A percentile compares a stretch with the other conserved stretches of the same genome.
Evolutionary conservation across 2,888 invertebrate species (phyloP).

Genomic region (Gymnoscelis rufifasciata): DNA sequence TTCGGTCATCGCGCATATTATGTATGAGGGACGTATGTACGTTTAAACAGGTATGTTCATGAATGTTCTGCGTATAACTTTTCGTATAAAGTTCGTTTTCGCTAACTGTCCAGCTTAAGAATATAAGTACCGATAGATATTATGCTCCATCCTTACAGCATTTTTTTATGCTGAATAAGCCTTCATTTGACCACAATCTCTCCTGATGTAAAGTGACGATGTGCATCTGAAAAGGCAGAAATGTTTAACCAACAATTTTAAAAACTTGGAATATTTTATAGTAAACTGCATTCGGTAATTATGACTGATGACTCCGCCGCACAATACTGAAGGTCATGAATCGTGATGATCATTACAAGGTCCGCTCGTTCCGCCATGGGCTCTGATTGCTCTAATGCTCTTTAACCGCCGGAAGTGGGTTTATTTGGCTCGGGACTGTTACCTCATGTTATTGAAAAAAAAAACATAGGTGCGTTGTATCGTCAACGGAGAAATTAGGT

Average conservation of each 20-base stretch:
- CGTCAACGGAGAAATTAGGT: neutral
- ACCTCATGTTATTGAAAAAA: neutral
- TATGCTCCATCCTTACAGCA: too few species aligned
- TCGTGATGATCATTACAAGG: constrained; percentile 50
- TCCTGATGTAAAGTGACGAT: too few species aligned
- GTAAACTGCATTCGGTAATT: neutral
- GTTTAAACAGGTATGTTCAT: too few species aligned
- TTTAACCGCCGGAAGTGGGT: constrained; percentile 40
- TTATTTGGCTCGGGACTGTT: constrained; percentile 16
- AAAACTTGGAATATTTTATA: too few species aligned
- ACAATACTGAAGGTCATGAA: constrained; percentile 34
- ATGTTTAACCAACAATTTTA: too few species aligned
- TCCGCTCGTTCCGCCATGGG: constrained; percentile 38
- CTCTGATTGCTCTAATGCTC: constrained; percentile 37
- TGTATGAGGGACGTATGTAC: too few species aligned
- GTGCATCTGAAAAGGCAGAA: neutral
- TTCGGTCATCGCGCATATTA: neutral
- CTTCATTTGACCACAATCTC: too few species aligned
- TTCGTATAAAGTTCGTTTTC: too few species aligned
- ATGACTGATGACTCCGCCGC: constrained; percentile 1
- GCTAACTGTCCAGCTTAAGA: too few species aligned
- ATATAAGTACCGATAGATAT: too few species aligned
- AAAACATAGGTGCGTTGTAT: neutral
- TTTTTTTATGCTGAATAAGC: too few species aligned
- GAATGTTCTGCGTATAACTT: too few species aligned